Base-by-base conservation (phyloP, 2,113 vertebrate species). In the Dasyprocta punctata region DNA sequence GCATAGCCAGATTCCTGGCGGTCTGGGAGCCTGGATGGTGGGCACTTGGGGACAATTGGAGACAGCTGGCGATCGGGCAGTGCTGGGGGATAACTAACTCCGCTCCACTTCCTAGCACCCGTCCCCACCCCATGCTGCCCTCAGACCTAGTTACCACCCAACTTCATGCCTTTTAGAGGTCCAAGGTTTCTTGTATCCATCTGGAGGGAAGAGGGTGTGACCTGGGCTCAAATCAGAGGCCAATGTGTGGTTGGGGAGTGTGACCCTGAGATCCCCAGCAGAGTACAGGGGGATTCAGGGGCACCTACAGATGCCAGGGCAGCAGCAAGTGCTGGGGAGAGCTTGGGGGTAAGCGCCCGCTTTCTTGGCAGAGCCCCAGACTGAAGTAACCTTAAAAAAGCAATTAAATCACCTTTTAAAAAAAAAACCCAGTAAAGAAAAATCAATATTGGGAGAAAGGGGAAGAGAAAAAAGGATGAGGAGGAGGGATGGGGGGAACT, bases 381-480 rank as follows among this genome's bases (percentile, higher is more conserved):
- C 90, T 96, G 92, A 97, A 97, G 94, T 98, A 98, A 98, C 97
- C 97, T 98, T 98, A 98, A 98, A 98, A 98, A 98, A 97, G 97
- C 98, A 98, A 98, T 98, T 97, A 98, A 98, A 97, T 96, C 97
- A 98, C 98, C 96, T 98, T 97, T 69, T 19, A 41, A 73, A 28
- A 86, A 82, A 96, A 97, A 92, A 82, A 61, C 6, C 44, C 83
- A 92, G 96, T 96, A 98, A 97, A 96, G 97, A 96, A 98, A 98
- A 98, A 98, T 98, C 97, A 92, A 98, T 98, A 97, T 78, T 89
- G 78, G 92, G 94, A 98, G 94, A 97, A 98, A 98, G 86, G 96
- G 96, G 96, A 97, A 97, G 94, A 93, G 73, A 96, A 73, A 75
- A 60, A 75, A 71, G 56, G 41, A 75, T 89, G 44, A 86, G 90